Conservation (phyloP, 1,140 invertebrate species). For the Archegozetes longisetosus region DNA sequence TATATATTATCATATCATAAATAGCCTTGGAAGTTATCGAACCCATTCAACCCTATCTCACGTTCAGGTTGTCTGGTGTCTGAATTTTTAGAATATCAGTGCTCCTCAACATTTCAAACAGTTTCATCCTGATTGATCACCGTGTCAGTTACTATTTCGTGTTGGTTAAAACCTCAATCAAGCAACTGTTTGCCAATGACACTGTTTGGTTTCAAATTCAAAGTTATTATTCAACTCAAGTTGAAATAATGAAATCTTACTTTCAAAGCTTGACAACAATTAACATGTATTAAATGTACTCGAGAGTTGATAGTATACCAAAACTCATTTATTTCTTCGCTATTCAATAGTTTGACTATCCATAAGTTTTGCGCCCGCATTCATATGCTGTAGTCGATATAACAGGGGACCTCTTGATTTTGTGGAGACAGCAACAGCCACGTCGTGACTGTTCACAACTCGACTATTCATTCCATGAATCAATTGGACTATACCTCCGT, state of each 20-base stretch:
- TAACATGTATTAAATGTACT: conserved; percentile 67
- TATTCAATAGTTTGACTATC: conserved; percentile 56
- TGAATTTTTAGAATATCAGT: conserved; percentile 77
- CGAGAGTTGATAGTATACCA: conserved; percentile 87
- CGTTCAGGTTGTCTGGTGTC: conserved; percentile 74
- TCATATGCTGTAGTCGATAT: conserved; percentile 92
- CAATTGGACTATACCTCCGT: conserved; percentile 80
- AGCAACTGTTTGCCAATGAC: conserved; percentile 73
- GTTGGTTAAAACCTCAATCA: conserved; percentile 88
- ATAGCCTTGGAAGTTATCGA: no score
- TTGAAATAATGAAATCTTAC: conserved; percentile 27
- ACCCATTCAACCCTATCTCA: conserved; percentile 71
- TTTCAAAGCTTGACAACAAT: conserved; percentile 65
- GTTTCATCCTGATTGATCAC: conserved; percentile 61
- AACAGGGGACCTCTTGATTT: conserved; percentile 80
- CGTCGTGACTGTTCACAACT: conserved; percentile 54
- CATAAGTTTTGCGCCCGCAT: conserved; percentile 86
- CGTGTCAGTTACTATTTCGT: conserved; percentile 79
- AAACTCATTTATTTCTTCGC: conserved; percentile 48
- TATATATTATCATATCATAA: no score
- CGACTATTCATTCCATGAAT: conserved; percentile 78
- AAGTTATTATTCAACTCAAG: no score
- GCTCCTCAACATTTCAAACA: conserved; percentile 96
- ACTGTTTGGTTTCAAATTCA: no score
- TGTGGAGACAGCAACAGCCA: conserved; percentile 90